A percentile compares a stretch with the other conserved stretches of the same genome.
Conservation (phyloP, 1,140 invertebrate genomes). For the Bombus huntii region DNA sequence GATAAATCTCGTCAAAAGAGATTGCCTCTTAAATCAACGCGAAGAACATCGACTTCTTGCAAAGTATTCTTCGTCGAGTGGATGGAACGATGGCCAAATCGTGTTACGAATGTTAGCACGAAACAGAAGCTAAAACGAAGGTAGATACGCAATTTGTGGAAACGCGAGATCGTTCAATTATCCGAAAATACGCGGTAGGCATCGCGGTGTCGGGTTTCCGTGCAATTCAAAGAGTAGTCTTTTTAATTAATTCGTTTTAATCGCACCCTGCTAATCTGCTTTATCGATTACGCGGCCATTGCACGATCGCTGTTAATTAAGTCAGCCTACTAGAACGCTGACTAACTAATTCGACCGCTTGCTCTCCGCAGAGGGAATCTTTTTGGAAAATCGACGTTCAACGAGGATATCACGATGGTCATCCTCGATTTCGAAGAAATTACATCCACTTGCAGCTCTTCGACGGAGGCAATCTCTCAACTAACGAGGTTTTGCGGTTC, state of each 20-base stretch:
- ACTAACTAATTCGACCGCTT: slow-evolving; percentile 23
- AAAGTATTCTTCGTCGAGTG: not conserved
- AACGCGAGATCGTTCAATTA: slow-evolving; percentile 17
- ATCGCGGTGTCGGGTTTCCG: not conserved
- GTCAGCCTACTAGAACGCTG: slow-evolving; percentile 1
- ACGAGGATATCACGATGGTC: not conserved
- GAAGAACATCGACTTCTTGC: not conserved
- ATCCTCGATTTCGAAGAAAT: not conserved
- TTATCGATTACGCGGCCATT: not conserved
- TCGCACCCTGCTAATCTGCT: not conserved
- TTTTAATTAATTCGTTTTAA: slow-evolving; percentile 38
- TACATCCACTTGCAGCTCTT: not conserved
- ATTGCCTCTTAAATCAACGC: not conserved
- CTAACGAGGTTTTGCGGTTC: not conserved
- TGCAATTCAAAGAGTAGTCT: not conserved
- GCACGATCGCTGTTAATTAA: slow-evolving; percentile 30
- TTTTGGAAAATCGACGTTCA: not conserved
- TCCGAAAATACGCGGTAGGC: not conserved
- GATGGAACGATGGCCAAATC: not conserved
- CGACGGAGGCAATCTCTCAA: slow-evolving; percentile 28
- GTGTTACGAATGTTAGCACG: not conserved
- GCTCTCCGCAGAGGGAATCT: not conserved
- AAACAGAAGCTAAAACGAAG: not conserved
- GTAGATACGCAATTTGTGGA: not conserved
- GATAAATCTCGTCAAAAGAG: not conserved